phyloP scores from a whole-genome alignment of 2,888 invertebrate genomes.

The Conops quadrifasciatus region DNA sequence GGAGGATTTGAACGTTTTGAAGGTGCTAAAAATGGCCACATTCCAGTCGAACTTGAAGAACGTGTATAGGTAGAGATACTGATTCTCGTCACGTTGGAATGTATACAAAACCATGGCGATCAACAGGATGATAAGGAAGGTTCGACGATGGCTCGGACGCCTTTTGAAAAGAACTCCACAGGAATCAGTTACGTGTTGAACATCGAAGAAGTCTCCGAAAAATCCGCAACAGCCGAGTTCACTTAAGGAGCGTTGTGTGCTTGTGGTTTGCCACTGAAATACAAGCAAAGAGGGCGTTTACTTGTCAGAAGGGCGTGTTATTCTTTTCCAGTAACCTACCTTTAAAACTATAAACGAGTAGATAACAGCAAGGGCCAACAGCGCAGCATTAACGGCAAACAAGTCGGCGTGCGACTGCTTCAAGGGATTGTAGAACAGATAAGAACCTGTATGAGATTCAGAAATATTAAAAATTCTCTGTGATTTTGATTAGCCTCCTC shows the following conservation, averaged over 20 bases:
- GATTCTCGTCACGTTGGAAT: conserved; percentile 84
- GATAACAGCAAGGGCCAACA: conserved; percentile 72
- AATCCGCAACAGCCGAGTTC: conserved; percentile 70
- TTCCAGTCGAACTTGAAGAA: conserved; percentile 78
- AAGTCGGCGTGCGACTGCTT: conserved; percentile 75
- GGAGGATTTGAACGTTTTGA: conserved; percentile 76
- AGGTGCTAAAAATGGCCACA: conserved; percentile 74
- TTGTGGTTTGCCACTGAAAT: conserved; percentile 72
- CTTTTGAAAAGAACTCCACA: conserved; percentile 70
- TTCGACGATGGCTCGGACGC: conserved; percentile 69
- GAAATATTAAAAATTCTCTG: neutral
- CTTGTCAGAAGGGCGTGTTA: neutral
- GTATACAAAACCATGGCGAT: conserved; percentile 81
- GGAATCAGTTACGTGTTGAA: conserved; percentile 73
- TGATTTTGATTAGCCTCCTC: conserved; percentile 51
- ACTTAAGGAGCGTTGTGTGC: conserved; percentile 71
- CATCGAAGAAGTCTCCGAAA: conserved; percentile 77
- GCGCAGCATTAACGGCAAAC: conserved; percentile 75
- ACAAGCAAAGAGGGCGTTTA: neutral
- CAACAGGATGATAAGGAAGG: conserved; percentile 75
- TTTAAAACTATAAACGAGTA: conserved; percentile 73
- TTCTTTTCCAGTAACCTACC: too few relatives aligned
- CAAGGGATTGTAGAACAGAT: conserved; percentile 71
- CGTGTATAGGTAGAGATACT: conserved; percentile 79
- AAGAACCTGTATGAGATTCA: conserved; percentile 69